Conservation (phyloP, 2,888 invertebrate species). For the Nymphalis urticae region DNA sequence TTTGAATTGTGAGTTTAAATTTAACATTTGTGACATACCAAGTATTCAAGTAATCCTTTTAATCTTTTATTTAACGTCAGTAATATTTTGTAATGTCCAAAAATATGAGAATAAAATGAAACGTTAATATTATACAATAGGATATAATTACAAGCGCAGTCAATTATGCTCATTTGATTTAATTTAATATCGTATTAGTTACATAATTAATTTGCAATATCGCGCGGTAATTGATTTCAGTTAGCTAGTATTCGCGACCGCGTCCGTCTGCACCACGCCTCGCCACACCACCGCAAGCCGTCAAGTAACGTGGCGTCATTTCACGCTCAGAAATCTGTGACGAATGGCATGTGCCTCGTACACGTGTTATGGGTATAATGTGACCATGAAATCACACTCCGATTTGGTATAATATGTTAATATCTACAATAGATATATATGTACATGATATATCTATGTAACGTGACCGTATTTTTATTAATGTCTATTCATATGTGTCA, state of each 20-base stretch:
- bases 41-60: background rate
- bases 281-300: slow-evolving; percentile 51
- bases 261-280: slow-evolving; percentile 61
- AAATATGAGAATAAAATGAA: background rate
- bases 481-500: no score
- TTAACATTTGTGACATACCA: background rate
- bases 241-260: slow-evolving; percentile 60
- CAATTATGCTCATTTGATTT: slow-evolving; percentile 35
- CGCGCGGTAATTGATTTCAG: slow-evolving; percentile 48
- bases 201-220: slow-evolving; percentile 43
- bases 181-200: slow-evolving; percentile 40
- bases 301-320: slow-evolving; percentile 64
- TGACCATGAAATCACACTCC: slow-evolving; percentile 37
- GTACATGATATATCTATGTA: no score
- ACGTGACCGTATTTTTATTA: no score
- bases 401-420: background rate
- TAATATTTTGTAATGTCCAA: background rate
- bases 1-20: background rate
- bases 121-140: background rate
- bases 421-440: no score
- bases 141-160: slow-evolving; percentile 12
- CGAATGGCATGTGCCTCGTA: slow-evolving; percentile 56
- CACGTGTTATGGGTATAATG: slow-evolving; percentile 24
- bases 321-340: slow-evolving; percentile 65
- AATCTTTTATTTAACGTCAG: background rate